Conservation (phyloP, 2,113 vertebrate genomes). For the Pelobates fuscus region DNA sequence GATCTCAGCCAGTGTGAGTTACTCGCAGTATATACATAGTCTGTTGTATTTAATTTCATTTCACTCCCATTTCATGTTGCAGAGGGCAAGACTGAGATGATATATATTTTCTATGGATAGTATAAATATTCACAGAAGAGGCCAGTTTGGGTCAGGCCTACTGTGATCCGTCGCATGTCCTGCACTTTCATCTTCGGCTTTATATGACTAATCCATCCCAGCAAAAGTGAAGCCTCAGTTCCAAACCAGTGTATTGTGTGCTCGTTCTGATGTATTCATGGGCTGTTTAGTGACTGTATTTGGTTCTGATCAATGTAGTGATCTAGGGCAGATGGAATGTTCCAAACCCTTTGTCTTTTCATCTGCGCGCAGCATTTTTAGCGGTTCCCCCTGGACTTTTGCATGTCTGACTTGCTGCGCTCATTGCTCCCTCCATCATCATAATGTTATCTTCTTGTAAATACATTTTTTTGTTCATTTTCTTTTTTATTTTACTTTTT, state of each 20-base stretch:
- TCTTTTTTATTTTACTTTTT: conserved; percentile 79
- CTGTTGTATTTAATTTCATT: conserved; percentile 72
- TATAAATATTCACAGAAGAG: conserved; percentile 40
- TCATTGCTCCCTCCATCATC: conserved; percentile 49
- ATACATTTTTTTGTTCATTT: conserved; percentile 85
- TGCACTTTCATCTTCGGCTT: conserved; percentile 68
- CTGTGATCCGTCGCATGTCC: conserved; percentile 77
- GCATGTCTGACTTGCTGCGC: conserved; percentile 66
- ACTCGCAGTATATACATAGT: conserved; percentile 69
- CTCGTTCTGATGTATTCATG: conserved; percentile 64
- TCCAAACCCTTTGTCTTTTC: conserved; percentile 39
- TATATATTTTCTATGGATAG: conserved; percentile 35
- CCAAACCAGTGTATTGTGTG: conserved; percentile 63
- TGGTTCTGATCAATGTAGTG: conserved; percentile 73
- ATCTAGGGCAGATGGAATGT: conserved; percentile 64
- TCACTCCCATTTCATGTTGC: conserved; percentile 73
- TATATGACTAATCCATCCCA: conserved; percentile 64
- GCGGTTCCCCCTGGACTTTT: conserved; percentile 64
- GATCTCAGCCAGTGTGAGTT: conserved; percentile 79
- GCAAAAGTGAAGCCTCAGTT: conserved; percentile 58
- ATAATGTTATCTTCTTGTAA: conserved; percentile 80
- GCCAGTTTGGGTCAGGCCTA: conserved; percentile 61
- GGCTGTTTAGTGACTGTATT: conserved; percentile 57
- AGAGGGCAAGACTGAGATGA: conserved; percentile 65
- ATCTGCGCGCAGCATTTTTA: conserved; percentile 58